Conservation (phyloP, 2,113 vertebrate species). For the Odocoileus virginianus region DNA sequence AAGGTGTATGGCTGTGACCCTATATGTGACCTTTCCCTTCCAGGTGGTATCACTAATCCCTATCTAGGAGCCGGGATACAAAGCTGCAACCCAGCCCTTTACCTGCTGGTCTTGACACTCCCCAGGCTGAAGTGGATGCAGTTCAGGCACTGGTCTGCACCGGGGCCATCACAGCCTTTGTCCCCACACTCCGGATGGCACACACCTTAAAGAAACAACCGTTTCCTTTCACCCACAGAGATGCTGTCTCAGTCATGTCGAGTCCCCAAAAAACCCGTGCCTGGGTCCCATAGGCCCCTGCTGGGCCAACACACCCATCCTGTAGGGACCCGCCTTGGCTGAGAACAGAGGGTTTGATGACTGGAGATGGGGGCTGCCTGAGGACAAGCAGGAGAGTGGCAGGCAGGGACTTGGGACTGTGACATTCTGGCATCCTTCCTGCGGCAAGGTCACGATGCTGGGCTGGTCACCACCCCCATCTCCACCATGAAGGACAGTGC, state of each 20-base stretch:
- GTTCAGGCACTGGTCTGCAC: slow-evolving; percentile 89
- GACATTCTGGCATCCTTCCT: not conserved
- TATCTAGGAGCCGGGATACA: too few relatives aligned
- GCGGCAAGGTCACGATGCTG: not conserved
- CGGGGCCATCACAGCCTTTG: slow-evolving; percentile 90
- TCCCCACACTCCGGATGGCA: slow-evolving; percentile 91
- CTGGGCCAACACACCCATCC: too few relatives aligned
- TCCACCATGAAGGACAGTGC: not conserved
- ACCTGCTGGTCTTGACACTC: slow-evolving; percentile 87
- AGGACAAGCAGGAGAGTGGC: not conserved
- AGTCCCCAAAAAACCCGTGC: not conserved
- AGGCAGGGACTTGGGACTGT: not conserved
- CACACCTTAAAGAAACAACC: slow-evolving; percentile 78
- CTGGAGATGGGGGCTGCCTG: not conserved
- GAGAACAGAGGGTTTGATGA: not conserved
- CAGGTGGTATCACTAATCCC: not conserved
- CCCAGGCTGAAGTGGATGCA: slow-evolving; percentile 93
- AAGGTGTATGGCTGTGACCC: not conserved
- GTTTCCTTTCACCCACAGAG: slow-evolving; percentile 51
- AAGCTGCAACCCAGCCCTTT: not conserved
- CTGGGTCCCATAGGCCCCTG: not conserved
- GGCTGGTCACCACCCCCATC: not conserved
- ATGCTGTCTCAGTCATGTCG: not conserved
- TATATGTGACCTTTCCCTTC: not conserved
- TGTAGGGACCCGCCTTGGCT: fast-evolving